Conservation (phyloP, 2,888 invertebrate genomes). For the Endomychus coccineus region DNA sequence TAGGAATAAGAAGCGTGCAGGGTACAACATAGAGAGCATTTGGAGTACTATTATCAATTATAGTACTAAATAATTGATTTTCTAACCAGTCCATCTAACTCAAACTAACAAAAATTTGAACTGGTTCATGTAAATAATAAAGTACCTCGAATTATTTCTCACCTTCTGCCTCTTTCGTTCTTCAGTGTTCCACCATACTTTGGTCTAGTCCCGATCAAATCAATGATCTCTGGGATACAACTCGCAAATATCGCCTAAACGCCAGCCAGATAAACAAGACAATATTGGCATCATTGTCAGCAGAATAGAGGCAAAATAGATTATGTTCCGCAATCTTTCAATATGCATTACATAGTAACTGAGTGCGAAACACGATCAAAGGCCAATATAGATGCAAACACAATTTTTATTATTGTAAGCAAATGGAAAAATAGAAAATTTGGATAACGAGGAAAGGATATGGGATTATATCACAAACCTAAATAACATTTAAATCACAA, state of each 20-base stretch:
- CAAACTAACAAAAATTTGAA: constrained; percentile 25
- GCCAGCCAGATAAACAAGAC: constrained; percentile 57
- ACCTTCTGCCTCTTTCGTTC: constrained; percentile 99
- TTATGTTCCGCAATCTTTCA: no score
- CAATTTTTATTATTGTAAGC: no score
- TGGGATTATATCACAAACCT: no score
- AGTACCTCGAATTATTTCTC: constrained; percentile 49
- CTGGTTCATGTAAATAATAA: constrained; percentile 18
- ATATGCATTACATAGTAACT: no score
- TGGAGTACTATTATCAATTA: constrained; percentile 48
- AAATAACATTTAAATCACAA: constrained; percentile 17
- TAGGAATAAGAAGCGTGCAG: no score
- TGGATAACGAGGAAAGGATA: no score
- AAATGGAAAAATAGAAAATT: no score
- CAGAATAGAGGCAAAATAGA: constrained; percentile 21
- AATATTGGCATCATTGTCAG: constrained; percentile 43
- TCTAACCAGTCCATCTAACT: constrained; percentile 12
- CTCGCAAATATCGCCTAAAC: constrained; percentile 99
- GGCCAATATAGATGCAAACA: no score
- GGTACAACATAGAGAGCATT: constrained; percentile 48
- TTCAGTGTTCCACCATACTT: constrained; percentile 99
- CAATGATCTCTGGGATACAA: constrained; percentile 99
- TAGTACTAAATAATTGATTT: no score
- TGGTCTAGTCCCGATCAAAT: constrained; percentile 99
- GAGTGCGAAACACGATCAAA: no score